phyloP scores from a whole-genome alignment of 2,888 invertebrate genomes.

The Ferdinandea cuprea region DNA sequence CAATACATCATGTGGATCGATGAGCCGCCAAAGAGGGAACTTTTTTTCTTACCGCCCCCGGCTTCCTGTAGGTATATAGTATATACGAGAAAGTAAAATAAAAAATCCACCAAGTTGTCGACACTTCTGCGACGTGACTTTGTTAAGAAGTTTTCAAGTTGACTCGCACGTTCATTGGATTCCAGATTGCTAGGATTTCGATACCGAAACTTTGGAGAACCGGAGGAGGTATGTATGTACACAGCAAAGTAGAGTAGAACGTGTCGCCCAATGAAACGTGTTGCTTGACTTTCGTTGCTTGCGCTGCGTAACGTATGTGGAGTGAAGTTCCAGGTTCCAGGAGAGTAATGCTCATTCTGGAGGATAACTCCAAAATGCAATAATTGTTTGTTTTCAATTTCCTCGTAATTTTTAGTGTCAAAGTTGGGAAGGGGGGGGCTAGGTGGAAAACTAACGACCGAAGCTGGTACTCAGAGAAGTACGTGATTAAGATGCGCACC shows the following conservation, averaged over 20 bases:
- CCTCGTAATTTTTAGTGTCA: conserved; percentile 67
- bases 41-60: conserved; percentile 19
- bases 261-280: conserved; percentile 62
- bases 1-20: conserved; percentile 72
- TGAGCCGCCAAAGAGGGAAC: conserved; percentile 59
- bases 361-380: conserved; percentile 71
- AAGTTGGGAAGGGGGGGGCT: too few species aligned
- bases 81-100: conserved; percentile 61
- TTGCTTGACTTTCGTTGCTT: conserved; percentile 45
- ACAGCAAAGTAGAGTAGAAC: conserved; percentile 48
- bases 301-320: conserved; percentile 9
- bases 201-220: conserved; percentile 53
- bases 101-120: conserved; percentile 68
- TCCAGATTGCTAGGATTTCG: conserved; percentile 74
- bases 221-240: conserved; percentile 32
- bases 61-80: too few species aligned
- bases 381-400: conserved; percentile 75
- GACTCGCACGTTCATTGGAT: conserved; percentile 72
- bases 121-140: conserved; percentile 74
- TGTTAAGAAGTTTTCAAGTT: conserved; percentile 74
- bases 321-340: conserved; percentile 39
- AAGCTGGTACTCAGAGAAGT: conserved; percentile 43
- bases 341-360: conserved; percentile 64
- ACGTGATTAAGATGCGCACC: conserved; percentile 57
- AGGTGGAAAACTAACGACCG: conserved; percentile 59